Conservation (phyloP, 2,888 invertebrate genomes). For the Lamellibrachia satsuma region DNA sequence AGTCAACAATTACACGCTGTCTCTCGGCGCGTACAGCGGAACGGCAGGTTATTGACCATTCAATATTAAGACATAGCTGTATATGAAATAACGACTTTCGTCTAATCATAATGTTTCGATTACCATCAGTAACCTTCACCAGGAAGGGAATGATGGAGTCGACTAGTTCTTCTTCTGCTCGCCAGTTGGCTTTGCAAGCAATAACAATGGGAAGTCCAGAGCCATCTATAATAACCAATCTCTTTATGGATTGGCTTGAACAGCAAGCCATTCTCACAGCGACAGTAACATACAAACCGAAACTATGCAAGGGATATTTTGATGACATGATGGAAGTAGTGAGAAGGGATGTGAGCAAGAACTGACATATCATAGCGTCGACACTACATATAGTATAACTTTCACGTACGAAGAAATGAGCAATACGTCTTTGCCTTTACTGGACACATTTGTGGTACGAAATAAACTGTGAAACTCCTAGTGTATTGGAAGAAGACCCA, state of each 20-base stretch:
- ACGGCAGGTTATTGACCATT: no score
- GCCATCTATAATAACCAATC: not conserved
- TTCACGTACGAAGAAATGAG: not conserved
- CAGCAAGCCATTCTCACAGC: slow-evolving; percentile 1
- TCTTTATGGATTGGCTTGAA: not conserved
- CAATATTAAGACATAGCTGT: no score
- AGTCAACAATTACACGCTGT: no score
- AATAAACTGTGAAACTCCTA: not conserved
- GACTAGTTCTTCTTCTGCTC: no score
- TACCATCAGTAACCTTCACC: no score
- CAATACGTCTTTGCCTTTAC: not conserved
- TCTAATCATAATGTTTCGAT: no score
- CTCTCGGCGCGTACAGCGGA: no score
- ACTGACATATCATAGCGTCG: not conserved
- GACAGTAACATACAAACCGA: not conserved
- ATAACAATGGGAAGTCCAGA: not conserved
- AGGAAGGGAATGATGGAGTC: no score
- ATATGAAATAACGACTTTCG: no score
- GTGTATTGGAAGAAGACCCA: not conserved
- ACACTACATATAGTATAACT: not conserved
- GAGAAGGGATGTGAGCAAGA: not conserved
- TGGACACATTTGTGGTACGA: not conserved
- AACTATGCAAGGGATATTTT: not conserved
- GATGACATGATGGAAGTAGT: not conserved
- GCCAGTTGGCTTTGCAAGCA: no score